Percentiles rank a stretch among this genome's conserved stretches.
Conservation (phyloP, 2,888 invertebrate species). For the Matsumyia berberina region DNA sequence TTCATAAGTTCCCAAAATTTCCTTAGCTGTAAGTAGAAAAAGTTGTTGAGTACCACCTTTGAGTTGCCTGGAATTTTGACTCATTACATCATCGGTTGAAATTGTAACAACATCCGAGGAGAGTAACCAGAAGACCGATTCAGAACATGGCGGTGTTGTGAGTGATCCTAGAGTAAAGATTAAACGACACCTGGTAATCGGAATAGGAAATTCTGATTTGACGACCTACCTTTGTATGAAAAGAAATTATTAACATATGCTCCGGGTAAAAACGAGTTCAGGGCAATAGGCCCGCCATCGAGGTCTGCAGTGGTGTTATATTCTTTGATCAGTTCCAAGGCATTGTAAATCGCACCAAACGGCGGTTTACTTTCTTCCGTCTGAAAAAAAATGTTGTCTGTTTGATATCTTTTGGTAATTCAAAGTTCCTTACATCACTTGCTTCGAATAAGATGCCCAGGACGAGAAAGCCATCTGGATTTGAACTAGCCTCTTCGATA, state of each 20-base stretch:
- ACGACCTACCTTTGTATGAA: slow-evolving; percentile 79
- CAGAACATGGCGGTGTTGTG: slow-evolving; percentile 90
- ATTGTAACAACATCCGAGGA: slow-evolving; percentile 86
- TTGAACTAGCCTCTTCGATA: slow-evolving; percentile 84
- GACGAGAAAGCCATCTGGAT: slow-evolving; percentile 87
- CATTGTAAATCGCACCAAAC: slow-evolving; percentile 78
- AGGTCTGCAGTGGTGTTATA: slow-evolving; percentile 79
- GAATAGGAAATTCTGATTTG: slow-evolving; percentile 69
- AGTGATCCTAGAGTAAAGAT: slow-evolving; percentile 86
- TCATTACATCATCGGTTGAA: slow-evolving; percentile 78
- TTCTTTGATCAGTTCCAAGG: slow-evolving; percentile 76
- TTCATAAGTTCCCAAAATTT: slow-evolving; percentile 59
- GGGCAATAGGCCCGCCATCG: slow-evolving; percentile 77
- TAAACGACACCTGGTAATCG: too few relatives aligned
- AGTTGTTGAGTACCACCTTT: neutral
- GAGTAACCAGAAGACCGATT: slow-evolving; percentile 90
- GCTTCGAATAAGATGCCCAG: slow-evolving; percentile 87
- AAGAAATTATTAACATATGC: slow-evolving; percentile 80
- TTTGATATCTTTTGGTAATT: neutral
- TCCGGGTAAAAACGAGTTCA: slow-evolving; percentile 80
- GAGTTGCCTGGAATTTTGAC: neutral
- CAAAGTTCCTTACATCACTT: slow-evolving; percentile 77
- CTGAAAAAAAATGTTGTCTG: slow-evolving; percentile 58
- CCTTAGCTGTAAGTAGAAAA: slow-evolving; percentile 25
- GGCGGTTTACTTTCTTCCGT: slow-evolving; percentile 77